These are phyloP conservation scores for Latrodectus geometricus DNA, from an alignment of 1,140 invertebrate genomes.

Conservation along the genomic window DNA sequence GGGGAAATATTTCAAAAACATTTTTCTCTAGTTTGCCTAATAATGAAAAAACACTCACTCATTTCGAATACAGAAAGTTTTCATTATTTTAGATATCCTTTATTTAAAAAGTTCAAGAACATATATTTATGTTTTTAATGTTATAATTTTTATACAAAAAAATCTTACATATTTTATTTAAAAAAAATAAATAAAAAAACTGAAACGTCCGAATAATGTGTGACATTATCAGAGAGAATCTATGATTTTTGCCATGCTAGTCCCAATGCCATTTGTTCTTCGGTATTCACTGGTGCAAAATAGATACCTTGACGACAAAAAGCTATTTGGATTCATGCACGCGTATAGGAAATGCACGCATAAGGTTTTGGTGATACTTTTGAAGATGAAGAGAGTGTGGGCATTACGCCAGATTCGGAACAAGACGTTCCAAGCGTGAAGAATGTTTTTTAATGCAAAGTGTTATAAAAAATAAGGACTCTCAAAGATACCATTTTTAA, in stretches of 20 bases:
- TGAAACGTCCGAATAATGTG: background rate
- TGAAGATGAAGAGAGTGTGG: background rate
- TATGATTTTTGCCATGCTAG: background rate
- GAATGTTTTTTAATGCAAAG: background rate
- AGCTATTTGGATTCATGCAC: slow-evolving; percentile 51
- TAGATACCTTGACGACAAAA: slow-evolving; percentile 37
- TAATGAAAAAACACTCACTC: no score
- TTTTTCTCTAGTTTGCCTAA: no score
- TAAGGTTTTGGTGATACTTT: background rate
- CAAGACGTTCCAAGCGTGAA: background rate
- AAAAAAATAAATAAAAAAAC: no score
- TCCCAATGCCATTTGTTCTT: background rate
- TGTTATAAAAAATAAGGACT: background rate
- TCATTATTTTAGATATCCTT: no score
- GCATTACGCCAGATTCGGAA: background rate
- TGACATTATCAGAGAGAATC: background rate
- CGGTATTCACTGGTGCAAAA: slow-evolving; percentile 16
- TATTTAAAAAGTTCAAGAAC: no score
- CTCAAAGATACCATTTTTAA: no score
- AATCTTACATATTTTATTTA: no score
- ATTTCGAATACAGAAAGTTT: no score
- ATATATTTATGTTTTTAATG: no score
- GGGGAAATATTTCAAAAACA: no score
- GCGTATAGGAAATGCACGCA: background rate
- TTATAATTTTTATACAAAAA: no score